These are phyloP conservation scores for Congeria kusceri DNA, from an alignment of 2,888 invertebrate genomes.

Conservation along the genomic window DNA sequence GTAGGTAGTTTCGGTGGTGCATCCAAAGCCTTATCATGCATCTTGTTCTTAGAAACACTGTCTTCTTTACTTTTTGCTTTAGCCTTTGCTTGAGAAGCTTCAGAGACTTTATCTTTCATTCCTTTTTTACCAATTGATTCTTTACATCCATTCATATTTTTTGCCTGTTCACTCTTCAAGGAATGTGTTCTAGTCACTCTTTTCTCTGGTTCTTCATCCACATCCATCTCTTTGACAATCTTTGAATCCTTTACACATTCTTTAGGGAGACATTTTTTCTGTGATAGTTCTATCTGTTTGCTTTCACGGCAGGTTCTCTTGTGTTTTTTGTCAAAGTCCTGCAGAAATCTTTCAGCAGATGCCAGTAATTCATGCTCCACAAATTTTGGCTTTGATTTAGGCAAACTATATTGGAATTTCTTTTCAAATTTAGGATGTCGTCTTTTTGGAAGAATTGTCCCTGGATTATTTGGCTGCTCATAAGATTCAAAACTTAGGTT, in stretches of 20 bases:
- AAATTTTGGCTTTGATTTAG: slow-evolving; percentile 14
- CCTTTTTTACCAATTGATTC: too few species aligned
- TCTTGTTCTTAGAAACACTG: too few species aligned
- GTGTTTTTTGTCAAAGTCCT: slow-evolving; percentile 22
- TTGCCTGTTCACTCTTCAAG: too few species aligned
- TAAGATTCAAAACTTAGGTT: too few species aligned
- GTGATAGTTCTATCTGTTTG: background rate
- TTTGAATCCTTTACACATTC: background rate
- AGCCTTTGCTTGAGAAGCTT: too few species aligned
- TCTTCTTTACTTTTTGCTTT: too few species aligned
- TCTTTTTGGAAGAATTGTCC: background rate
- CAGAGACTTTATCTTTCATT: too few species aligned
- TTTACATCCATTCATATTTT: too few species aligned
- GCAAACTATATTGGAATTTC: slow-evolving; percentile 32
- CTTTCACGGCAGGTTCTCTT: slow-evolving; percentile 31
- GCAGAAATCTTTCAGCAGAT: slow-evolving; percentile 35
- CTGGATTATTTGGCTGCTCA: too few species aligned
- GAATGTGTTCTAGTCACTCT: background rate
- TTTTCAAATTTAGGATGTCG: slow-evolving; percentile 27
- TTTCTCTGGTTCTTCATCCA: background rate
- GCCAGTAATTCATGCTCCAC: slow-evolving; percentile 19
- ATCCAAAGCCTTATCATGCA: too few species aligned
- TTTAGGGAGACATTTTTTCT: too few species aligned
- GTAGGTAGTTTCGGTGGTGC: too few species aligned
- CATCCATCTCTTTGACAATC: background rate